Conservation (phyloP, 2,797 vertebrate genomes). For the Nannoperca australis region DNA sequence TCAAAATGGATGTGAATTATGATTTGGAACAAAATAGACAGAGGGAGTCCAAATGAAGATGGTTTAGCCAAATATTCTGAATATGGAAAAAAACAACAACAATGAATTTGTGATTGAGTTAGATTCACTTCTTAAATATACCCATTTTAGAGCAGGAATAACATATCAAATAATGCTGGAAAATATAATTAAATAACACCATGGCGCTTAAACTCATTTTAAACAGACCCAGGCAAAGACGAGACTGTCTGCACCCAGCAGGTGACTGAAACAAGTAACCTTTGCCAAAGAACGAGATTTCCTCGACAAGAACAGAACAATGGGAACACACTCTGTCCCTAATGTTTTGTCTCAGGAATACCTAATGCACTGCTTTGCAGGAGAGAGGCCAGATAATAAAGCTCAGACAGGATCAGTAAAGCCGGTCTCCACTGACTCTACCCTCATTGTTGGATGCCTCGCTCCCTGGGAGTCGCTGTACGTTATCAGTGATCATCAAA, state of each 20-base stretch:
- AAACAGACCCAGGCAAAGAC: conserved; percentile 8
- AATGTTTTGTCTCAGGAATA: conserved; percentile 68
- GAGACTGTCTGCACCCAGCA: conserved; percentile 8
- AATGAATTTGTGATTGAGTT: not conserved
- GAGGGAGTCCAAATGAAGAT: not conserved
- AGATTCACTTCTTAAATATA: not conserved
- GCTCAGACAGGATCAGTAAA: conserved; percentile 82
- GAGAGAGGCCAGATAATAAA: conserved; percentile 77
- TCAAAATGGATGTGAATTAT: conserved; percentile 26
- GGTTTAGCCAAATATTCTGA: not conserved
- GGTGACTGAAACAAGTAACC: conserved; percentile 42
- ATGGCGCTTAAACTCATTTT: not conserved
- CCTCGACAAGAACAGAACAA: conserved; percentile 36
- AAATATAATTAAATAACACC: not conserved
- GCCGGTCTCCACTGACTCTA: conserved; percentile 78
- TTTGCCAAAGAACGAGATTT: conserved; percentile 47
- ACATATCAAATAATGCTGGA: not conserved
- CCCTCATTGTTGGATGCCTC: conserved; percentile 76
- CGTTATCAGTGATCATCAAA: conserved; percentile 87
- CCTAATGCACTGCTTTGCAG: conserved; percentile 71
- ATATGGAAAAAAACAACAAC: not conserved
- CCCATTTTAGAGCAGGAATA: not conserved
- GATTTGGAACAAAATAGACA: conserved; percentile 3
- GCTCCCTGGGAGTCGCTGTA: conserved; percentile 78
- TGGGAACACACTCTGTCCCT: conserved; percentile 38